phyloP scores from a whole-genome alignment of 2,113 vertebrate genomes.

The Lontra canadensis region DNA sequence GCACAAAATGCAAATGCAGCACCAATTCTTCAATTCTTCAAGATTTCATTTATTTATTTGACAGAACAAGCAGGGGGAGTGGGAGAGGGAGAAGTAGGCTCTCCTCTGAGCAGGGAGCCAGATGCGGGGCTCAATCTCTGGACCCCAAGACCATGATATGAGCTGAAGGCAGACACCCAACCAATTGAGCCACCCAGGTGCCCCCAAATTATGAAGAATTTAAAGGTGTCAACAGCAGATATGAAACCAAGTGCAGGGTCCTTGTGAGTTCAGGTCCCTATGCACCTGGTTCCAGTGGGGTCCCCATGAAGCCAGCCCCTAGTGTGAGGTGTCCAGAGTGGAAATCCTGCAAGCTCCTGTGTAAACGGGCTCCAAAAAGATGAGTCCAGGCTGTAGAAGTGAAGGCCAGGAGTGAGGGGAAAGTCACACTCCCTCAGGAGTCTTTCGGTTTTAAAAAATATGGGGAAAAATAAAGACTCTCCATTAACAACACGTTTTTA shows the following conservation, averaged over 20 bases:
- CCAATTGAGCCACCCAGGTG: neutral
- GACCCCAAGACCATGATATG: neutral
- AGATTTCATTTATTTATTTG: neutral
- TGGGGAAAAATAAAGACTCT: constrained; percentile 16
- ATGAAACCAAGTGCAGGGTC: neutral
- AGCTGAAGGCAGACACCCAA: neutral
- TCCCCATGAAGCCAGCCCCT: fast-evolving
- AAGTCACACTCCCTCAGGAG: constrained; percentile 14
- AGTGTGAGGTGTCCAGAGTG: neutral
- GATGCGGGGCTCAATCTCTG: neutral
- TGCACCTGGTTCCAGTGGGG: neutral
- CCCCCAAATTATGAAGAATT: neutral
- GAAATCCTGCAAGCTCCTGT: neutral
- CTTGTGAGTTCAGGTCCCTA: neutral
- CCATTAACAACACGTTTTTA: constrained; percentile 33
- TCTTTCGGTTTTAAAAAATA: constrained; percentile 53
- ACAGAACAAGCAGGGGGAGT: neutral
- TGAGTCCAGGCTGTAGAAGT: neutral
- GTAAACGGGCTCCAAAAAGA: neutral
- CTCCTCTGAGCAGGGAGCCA: neutral
- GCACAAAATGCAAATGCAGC: neutral
- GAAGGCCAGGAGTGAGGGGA: neutral
- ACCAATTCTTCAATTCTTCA: neutral
- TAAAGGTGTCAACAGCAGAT: neutral
- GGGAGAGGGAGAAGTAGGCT: neutral